Base-by-base conservation (phyloP, 1,140 invertebrate species). In the Oscheius sp. region DNA sequence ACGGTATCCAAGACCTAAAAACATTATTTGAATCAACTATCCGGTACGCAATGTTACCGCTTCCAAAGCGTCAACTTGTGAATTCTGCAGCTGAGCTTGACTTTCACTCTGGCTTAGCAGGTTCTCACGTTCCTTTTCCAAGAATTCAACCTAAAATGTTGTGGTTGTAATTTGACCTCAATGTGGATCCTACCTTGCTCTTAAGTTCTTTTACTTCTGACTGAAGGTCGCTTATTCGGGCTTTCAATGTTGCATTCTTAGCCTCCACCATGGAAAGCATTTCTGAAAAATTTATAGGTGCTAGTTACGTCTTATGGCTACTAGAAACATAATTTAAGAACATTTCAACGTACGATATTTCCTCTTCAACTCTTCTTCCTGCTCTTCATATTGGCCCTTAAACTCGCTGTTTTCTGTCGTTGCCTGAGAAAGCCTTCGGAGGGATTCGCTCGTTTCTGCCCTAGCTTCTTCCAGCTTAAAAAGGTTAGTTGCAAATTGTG, bases 91-190 rank as follows among this genome's bases (percentile, higher is more conserved):
- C 38, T 82, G 69, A 35, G 70, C 72, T 58, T 84, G 82, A 66
- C 79, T 83, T 65, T 83, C 80, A 20, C 78, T 79, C 59, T 83
- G 82, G 49, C 79, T 77, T 69, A 73, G 74, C 20, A 83, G 72
- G 28, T 82, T 83, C 49, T 80, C 73, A 31, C 82, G 59, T 70
- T 83, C 82, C n/a, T 77, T 80, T 67, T 83, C 82, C 18, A 83
- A 64, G 52, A 83, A 81, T 36, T 84, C 80, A 2, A 82, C 66
- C 66, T 68, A 31, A 67, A 67, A 29, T 31, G 63, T 20, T 65
- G 63, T 29, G 7, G 18, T 67, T 65, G 62, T 20, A 58, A 10
- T 65, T n/a, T 38, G 62, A 67, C 63, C n/a, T 67, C n/a, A 28
- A 18, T 0, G 35, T 15, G 62, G 4, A 58, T 65, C 55, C n/a